These are phyloP conservation scores for Caenorhabditis elegans DNA, from an alignment of 1,140 invertebrate genomes.

Conservation along the genomic window DNA sequence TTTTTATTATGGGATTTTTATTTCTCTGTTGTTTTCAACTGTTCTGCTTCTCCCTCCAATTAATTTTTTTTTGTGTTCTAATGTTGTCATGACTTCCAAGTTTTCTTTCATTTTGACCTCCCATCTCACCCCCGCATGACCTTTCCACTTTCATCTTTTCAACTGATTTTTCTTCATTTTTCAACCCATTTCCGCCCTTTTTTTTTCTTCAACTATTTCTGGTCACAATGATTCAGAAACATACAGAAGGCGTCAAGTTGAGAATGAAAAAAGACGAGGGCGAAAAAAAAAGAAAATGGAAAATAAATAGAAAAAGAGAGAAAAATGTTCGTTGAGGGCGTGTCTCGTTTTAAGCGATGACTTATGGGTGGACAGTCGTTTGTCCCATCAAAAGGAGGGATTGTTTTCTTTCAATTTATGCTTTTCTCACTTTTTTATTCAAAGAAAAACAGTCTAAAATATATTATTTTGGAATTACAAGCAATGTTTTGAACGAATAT, in stretches of 20 bases:
- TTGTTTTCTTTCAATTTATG: no score
- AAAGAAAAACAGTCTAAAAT: no score
- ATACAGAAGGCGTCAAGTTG: conserved; percentile 10
- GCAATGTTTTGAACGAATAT: no score
- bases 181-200: neutral
- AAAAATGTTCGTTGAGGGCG: conserved; percentile 9
- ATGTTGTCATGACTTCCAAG: no score
- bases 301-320: no score
- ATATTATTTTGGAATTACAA: neutral
- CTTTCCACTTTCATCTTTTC: neutral
- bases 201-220: conserved; percentile 2
- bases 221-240: conserved; percentile 19
- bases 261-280: neutral
- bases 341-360: neutral
- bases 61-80: no score
- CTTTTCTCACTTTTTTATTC: no score
- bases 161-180: neutral
- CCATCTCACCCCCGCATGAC: neutral
- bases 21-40: no score
- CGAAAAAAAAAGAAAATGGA: no score
- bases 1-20: no score
- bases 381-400: no score
- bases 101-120: neutral
- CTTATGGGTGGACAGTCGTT: neutral
- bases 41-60: no score